Percentiles rank a stretch among this genome's conserved stretches.
Conservation (phyloP, 2,113 vertebrate genomes). For the Callocephalon fimbriatum region DNA sequence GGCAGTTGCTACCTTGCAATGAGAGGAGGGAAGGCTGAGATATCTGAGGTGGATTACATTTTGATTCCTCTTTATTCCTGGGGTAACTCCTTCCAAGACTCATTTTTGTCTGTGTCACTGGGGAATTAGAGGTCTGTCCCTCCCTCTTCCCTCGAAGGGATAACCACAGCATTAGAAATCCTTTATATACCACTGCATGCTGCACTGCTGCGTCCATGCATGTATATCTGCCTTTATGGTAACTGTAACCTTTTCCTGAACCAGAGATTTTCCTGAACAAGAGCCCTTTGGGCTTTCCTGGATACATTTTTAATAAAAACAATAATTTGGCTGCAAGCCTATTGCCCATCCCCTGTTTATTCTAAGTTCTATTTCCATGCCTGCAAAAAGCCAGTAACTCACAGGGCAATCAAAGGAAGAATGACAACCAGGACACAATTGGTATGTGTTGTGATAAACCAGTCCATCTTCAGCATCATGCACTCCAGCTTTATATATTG, state of each 20-base stretch:
- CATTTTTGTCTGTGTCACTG: background rate
- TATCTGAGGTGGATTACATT: background rate
- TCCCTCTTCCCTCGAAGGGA: background rate
- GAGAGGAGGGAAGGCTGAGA: background rate
- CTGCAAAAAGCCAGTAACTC: slow-evolving; percentile 39
- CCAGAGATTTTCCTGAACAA: slow-evolving; percentile 50
- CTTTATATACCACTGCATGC: background rate
- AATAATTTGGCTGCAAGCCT: slow-evolving; percentile 33
- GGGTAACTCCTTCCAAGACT: background rate
- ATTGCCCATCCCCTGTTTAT: slow-evolving; percentile 15
- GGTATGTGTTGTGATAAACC: background rate
- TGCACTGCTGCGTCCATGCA: background rate
- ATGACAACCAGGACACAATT: slow-evolving; percentile 22
- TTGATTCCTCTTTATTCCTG: background rate
- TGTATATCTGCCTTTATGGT: slow-evolving; percentile 27
- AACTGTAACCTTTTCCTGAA: slow-evolving; percentile 44
- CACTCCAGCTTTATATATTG: background rate
- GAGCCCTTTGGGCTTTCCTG: slow-evolving; percentile 40
- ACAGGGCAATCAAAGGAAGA: slow-evolving; percentile 45
- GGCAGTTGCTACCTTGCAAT: background rate
- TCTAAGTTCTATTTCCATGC: slow-evolving; percentile 21
- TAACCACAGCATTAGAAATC: background rate
- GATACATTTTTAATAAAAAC: slow-evolving; percentile 65
- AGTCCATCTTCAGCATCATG: background rate
- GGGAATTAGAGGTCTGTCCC: background rate